Evolutionary conservation across 2,113 vertebrate genomes (phyloP), one percentile per base, ranked within the genome.

Genomic region (Rhipidura dahli): DNA sequence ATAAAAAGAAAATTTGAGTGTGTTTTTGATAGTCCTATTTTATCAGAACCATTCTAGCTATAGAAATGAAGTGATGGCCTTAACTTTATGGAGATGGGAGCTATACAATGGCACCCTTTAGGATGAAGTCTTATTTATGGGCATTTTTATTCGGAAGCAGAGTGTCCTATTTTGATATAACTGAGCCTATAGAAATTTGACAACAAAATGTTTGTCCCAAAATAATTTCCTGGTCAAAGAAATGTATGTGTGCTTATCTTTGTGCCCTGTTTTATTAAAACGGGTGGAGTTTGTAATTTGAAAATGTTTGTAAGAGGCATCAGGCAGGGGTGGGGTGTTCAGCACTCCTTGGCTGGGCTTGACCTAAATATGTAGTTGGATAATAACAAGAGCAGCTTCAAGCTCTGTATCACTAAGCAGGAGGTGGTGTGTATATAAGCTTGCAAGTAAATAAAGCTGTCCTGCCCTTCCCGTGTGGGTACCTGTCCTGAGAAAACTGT

Each of bases 381-480:
- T 35, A 70, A 31, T 51, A 61, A 37, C 22, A 57, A 49, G 15
- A 37, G 47, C 6, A 2, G 20, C 44, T 71, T 47, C n/a, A 54
- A 40, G 35, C 27, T 87, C 30, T 11, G 5, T 39, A 7, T 51
- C 1, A 3, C 75, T 83, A 20, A 72, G 50, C 37, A 80, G 30
- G 39, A 77, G 68, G n/a, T 1, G 1, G 5, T 66, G 14, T 42
- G 14, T 39, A 3, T 19, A 4, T 27, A 35, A 35, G 5, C 6
- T n/a, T 22, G 24, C n/a, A 45, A 54, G 27, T n/a, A 31, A 60
- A 31, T 27, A 69, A 65, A 82, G 45, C 40, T 20, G 15, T 17
- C n/a, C 13, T 3, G 6, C 13, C 66, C 27, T 42, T 70, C 27
- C 33, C 0, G 0, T 33, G 30, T 27, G 13, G 33, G 23, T 35